A percentile compares a stretch with the other conserved stretches of the same genome.
phyloP scores from a whole-genome alignment of 2,797 vertebrate species.

The Micrastur ruficollis region DNA sequence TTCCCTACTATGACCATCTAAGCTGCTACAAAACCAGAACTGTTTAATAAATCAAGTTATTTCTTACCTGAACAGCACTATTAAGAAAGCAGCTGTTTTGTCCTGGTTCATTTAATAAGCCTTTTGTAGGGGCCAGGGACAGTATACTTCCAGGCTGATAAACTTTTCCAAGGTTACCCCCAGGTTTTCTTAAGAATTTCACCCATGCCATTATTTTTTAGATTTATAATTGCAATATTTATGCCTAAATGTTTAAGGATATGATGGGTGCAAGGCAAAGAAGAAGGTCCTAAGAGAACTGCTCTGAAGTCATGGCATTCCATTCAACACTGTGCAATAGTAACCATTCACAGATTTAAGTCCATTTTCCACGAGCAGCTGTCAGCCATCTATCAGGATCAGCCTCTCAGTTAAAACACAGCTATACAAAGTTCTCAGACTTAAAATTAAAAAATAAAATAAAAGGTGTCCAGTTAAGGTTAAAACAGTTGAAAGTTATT shows the following conservation, averaged over 20 bases:
- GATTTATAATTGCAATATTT: background rate
- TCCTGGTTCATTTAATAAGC: constrained; percentile 93
- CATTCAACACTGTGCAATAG: background rate
- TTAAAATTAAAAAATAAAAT: background rate
- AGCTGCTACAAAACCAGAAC: background rate
- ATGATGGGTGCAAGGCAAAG: constrained; percentile 34
- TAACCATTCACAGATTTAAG: background rate
- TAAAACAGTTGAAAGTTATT: background rate
- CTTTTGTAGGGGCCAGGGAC: constrained; percentile 95
- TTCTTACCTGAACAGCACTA: constrained; percentile 94
- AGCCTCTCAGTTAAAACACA: background rate
- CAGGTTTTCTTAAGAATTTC: constrained; percentile 90
- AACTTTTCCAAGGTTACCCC: constrained; percentile 90
- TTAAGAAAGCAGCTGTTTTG: constrained; percentile 99
- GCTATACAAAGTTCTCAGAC: background rate
- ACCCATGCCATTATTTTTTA: constrained; percentile 93
- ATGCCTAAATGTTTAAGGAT: background rate
- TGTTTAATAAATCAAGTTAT: background rate
- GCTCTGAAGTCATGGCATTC: background rate
- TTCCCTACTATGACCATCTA: background rate
- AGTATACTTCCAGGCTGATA: constrained; percentile 96
- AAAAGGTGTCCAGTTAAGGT: background rate
- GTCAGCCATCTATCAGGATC: background rate
- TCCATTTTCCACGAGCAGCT: background rate
- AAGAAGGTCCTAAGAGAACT: background rate